Conservation (phyloP, 2,113 vertebrate genomes). For the Hirundichthys speculiger region DNA sequence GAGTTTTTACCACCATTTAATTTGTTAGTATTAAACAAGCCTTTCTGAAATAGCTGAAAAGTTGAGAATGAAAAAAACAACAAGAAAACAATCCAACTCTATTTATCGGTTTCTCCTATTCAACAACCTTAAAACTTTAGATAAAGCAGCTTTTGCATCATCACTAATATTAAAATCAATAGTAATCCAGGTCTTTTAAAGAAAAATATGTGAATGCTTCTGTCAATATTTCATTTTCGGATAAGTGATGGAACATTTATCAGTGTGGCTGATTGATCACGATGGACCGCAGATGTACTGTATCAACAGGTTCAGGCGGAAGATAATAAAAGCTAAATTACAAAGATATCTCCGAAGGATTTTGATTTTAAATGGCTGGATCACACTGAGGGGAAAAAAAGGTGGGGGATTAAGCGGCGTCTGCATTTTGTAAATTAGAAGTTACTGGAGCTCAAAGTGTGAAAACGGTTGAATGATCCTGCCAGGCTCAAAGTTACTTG, state of each 20-base stretch:
- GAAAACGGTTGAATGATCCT: conserved; percentile 2
- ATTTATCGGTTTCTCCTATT: not conserved
- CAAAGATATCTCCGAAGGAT: conserved; percentile 30
- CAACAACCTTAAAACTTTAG: not conserved
- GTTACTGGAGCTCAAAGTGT: conserved; percentile 28
- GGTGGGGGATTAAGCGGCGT: conserved; percentile 66
- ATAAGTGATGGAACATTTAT: conserved; percentile 47
- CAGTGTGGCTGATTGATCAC: conserved; percentile 53
- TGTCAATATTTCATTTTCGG: conserved; percentile 55
- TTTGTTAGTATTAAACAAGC: no score
- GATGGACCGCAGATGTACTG: conserved; percentile 22
- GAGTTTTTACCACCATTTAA: no score
- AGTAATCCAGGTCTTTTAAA: not conserved
- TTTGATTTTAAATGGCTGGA: conserved; percentile 56
- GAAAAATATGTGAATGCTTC: conserved; percentile 10
- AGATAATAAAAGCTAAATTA: conserved; percentile 47
- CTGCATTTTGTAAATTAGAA: conserved; percentile 56
- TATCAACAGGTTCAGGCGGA: conserved; percentile 40
- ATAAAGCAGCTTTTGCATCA: not conserved
- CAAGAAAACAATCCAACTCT: not conserved
- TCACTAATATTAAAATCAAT: conserved; percentile 1
- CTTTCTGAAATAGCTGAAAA: no score
- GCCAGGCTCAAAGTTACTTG: conserved; percentile 39
- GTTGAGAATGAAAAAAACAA: not conserved
- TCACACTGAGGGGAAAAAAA: no score